Conservation (phyloP, 2,113 vertebrate species). For the Polyodon spathula region DNA sequence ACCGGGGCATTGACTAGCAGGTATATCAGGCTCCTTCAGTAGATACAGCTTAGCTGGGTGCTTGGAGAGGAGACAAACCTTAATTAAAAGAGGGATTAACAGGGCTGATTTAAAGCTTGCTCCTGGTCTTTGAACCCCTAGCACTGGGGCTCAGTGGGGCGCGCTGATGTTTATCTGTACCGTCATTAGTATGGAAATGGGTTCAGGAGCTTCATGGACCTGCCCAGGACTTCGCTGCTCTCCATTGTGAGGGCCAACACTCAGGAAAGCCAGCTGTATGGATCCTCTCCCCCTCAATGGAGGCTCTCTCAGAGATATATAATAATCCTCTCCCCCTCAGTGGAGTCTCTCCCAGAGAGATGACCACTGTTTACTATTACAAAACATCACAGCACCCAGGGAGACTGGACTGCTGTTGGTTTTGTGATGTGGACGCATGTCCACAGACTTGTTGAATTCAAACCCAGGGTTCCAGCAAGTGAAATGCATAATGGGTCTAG, state of each 20-base stretch:
- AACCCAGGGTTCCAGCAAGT: no score
- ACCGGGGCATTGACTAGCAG: conserved; percentile 27
- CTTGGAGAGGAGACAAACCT: conserved; percentile 8
- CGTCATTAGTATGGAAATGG: neutral
- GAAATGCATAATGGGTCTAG: no score
- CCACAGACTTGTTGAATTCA: no score
- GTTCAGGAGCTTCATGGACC: neutral
- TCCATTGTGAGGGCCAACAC: neutral
- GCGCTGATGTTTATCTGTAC: conserved; percentile 19
- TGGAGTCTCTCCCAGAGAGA: no score
- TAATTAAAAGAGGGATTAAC: conserved; percentile 14
- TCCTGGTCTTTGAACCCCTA: conserved; percentile 26
- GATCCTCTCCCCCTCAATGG: neutral
- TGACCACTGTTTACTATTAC: no score
- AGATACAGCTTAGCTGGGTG: conserved; percentile 36
- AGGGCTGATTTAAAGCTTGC: conserved; percentile 36
- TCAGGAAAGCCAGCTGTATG: neutral
- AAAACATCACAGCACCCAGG: no score
- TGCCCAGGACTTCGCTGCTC: no score
- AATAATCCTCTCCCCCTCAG: no score
- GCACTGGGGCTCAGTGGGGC: conserved; percentile 2
- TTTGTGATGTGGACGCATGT: no score
- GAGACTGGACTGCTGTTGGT: no score
- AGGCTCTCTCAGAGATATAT: no score
- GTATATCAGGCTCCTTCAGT: conserved; percentile 50